These are phyloP conservation scores for Lytechinus pictus DNA, from an alignment of 35 echinoderm and acorn worm genomes.

Conservation along the genomic window DNA sequence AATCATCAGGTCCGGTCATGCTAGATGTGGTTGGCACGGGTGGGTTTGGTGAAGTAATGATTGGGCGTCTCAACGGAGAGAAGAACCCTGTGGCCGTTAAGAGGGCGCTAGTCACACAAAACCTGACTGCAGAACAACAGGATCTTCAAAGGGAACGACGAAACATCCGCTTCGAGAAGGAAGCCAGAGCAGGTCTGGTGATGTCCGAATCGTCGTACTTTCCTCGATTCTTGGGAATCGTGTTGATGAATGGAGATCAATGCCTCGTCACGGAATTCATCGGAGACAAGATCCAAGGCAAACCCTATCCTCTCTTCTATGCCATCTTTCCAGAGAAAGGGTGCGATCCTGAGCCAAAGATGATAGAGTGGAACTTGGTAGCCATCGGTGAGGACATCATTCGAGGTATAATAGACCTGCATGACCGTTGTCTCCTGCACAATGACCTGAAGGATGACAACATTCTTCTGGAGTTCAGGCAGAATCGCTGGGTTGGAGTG, in stretches of 20 bases:
- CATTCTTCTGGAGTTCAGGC: not conserved
- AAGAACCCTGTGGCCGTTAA: constrained; percentile 5
- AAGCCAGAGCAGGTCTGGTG: not conserved
- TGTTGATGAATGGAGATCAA: not conserved
- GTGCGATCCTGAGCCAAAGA: not conserved
- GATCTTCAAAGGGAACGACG: not conserved
- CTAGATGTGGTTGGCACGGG: not conserved
- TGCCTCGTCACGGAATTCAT: constrained; percentile 38
- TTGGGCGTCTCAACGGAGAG: not conserved
- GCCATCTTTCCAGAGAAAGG: not conserved
- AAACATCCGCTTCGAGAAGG: not conserved
- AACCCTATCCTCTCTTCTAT: not conserved
- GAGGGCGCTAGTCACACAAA: not conserved
- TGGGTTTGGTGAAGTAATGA: not conserved
- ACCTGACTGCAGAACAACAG: not conserved
- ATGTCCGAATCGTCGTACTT: not conserved
- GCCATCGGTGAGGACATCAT: constrained; percentile 12
- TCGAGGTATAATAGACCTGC: not conserved
- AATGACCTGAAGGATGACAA: constrained; percentile 25
- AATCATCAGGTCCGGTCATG: not conserved
- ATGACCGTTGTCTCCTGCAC: constrained; percentile 9
- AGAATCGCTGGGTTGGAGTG: not conserved
- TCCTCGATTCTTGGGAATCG: not conserved
- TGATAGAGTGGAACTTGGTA: not conserved
- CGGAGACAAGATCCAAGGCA: constrained; percentile 28